Percentiles rank a stretch among this genome's conserved stretches.
Conservation (phyloP, 2,888 invertebrate genomes). For the Eupithecia pulchellata region DNA sequence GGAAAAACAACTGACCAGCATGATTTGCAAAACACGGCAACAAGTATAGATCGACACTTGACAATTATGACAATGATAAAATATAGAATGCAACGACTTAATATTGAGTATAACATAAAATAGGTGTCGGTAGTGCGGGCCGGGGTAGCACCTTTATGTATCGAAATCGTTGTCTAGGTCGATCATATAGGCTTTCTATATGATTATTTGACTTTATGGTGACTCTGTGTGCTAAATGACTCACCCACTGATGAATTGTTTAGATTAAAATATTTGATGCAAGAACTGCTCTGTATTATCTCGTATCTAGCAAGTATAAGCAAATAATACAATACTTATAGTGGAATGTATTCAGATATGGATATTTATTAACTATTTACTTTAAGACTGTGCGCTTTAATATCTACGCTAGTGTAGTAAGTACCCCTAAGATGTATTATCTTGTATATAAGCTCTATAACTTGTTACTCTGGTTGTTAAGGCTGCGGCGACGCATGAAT, state of each 20-base stretch:
- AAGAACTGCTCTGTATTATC: conserved; percentile 13
- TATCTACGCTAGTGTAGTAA: conserved; percentile 17
- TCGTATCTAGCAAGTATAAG: conserved; percentile 11
- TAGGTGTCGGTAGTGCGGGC: too few species aligned
- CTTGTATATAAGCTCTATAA: background rate
- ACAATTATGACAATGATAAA: too few species aligned
- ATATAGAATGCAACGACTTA: too few species aligned
- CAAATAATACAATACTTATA: background rate
- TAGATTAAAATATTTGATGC: background rate
- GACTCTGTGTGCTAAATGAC: background rate
- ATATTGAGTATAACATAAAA: too few species aligned
- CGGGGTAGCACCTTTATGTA: too few species aligned
- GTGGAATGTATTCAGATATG: conserved; percentile 10
- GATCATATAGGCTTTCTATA: too few species aligned
- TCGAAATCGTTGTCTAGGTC: background rate
- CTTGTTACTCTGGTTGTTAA: background rate
- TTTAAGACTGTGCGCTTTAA: conserved; percentile 36
- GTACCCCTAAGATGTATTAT: conserved; percentile 4
- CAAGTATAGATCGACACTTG: too few species aligned
- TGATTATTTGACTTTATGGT: background rate
- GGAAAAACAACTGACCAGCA: too few species aligned
- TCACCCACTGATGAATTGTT: background rate
- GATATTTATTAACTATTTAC: conserved; percentile 29
- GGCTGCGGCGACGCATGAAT: too few species aligned
- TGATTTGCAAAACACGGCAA: too few species aligned